Base-by-base conservation (phyloP, 2,888 invertebrate species). In the Coremacera marginata region DNA sequence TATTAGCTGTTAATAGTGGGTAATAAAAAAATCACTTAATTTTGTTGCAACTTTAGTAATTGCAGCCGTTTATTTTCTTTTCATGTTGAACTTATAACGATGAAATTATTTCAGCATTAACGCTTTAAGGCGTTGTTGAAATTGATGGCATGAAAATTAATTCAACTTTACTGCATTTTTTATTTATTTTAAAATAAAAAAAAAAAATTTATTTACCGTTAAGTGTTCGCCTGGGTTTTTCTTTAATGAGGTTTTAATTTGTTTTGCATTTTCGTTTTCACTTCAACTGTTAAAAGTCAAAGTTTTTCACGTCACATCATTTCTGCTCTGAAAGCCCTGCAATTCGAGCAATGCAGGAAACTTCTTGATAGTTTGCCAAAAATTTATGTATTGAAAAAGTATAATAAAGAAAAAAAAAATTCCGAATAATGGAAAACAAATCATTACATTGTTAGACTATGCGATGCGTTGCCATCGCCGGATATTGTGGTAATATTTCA, bases 11-110 rank as follows among this genome's bases (percentile, higher is more conserved):
- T 65, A 65, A 65, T 34, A 31, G n/a, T 5, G 16, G 16, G 63
- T 34, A 27, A 65, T 65, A 65, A 65, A 37, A 65, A 65, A 34
- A 34, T 65, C 63, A 65, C 63, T 65, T 65, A 14, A 65, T 65
- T 65, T 37, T 37, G 63, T 65, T 25, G 60, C 60, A 60, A 60
- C 60, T 60, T 60, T 25, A 25, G 57, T 57, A 60, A 60, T 60
- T 60, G 60, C 25, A 11, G 27, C 25, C 25, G 27, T 60, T 60
- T 60, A 27, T 60, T 60, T 60, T 22, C 25, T 22, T 5, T 60
- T 60, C 25, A 25, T 25, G 25, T 60, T 55, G 44, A 44, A 44
- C 14, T 11, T 44, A 44, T 44, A 44, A 44, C 44, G 27, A 14
- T 60, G 27, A 1, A 60, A 2, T 14, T 14, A 14, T 60, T 55